Base-by-base conservation (phyloP, 1,140 invertebrate genomes). In the Steinernema khuongi region DNA sequence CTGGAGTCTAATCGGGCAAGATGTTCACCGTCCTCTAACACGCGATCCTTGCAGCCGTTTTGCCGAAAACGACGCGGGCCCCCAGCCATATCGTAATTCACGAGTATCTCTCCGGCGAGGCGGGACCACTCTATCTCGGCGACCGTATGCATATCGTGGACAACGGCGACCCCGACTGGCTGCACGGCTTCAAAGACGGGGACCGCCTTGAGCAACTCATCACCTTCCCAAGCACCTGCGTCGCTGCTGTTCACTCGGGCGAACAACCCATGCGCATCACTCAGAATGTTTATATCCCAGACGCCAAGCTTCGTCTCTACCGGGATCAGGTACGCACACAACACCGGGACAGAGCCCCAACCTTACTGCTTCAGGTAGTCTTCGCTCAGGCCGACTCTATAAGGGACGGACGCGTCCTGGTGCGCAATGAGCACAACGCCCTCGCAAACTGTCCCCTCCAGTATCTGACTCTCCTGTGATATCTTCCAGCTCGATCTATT, bases 111-210 rank as follows among this genome's bases (percentile, higher is more conserved):
- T 72, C 66, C n/a, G 29, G 71, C 19, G 67, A 76, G 32, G 69
- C 71, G 32, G 68, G 74, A 17, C 28, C 75, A 17, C 70, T 84
- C 30, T 71, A 69, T 44, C 67, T 85, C 11, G 83, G 83, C 0
- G 79, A 84, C 28, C 73, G 84, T n/a, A 32, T 84, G 43, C 71
- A 76, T 19, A 73, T 84, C 26, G 80, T 84, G 11, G 84, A 84
- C 69, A 84, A 85, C 72, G 83, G 83, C 14, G 83, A 84, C 76
- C 83, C 83, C 11, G 83, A 85, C 66, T 84, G 83, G 83, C 70
- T 80, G 1, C 84, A 84, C 71, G 83, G 83, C 30, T 85, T 85
- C 68, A 80, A 75, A 36, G 30, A 68, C 36, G 70, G 36, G 32
- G 77, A 73, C 50, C 78, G 80, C 30, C 60, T 75, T 11, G 73